Conservation (phyloP, 2,888 invertebrate genomes). For the Drosophila nr. fundita region DNA sequence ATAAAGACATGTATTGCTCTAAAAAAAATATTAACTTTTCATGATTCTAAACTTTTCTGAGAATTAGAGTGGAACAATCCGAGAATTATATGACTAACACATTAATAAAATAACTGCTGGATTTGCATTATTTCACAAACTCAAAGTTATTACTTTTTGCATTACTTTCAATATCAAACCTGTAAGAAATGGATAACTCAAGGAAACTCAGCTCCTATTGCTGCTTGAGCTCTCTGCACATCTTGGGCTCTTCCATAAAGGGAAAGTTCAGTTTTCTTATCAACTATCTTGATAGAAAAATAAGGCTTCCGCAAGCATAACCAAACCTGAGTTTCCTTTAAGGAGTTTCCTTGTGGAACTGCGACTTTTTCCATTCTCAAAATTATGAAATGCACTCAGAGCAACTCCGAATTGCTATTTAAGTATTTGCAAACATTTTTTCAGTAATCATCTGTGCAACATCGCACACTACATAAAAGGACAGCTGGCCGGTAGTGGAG, state of each 20-base stretch:
- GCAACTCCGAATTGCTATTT: constrained; percentile 29
- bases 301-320: not conserved
- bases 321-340: not conserved
- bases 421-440: constrained; percentile 58
- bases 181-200: not conserved
- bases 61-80: not conserved
- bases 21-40: not conserved
- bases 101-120: not conserved
- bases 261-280: not conserved
- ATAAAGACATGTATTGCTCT: not conserved
- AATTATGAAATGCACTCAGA: not conserved
- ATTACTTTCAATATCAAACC: not conserved
- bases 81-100: not conserved
- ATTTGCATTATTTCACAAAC: not conserved
- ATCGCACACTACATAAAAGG: constrained; percentile 19
- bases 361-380: not conserved
- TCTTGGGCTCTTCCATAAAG: not conserved
- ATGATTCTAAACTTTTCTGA: too few species aligned
- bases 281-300: not conserved
- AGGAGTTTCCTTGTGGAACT: not conserved
- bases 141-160: not conserved
- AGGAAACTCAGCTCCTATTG: not conserved
- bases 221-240: not conserved
- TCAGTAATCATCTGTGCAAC: constrained; percentile 21
- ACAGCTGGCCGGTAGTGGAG: not conserved